Base-by-base conservation (phyloP, 2,797 vertebrate genomes). In the Cynopterus sphinx region DNA sequence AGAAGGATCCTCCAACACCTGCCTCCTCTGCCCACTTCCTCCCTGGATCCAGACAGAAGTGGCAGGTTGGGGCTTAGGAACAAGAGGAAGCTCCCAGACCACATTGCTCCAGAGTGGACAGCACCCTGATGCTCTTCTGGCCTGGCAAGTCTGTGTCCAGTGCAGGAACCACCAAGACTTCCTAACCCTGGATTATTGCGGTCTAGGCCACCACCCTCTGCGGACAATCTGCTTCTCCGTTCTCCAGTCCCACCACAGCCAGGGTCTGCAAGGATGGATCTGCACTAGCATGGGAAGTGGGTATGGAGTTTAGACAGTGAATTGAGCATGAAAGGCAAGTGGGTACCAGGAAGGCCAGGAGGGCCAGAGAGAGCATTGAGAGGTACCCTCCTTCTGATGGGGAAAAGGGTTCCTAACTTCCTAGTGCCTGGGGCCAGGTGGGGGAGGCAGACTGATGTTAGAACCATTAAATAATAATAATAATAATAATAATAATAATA, bases 201-300 rank as follows among this genome's bases (percentile, higher is more conserved):
- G 57, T 7, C 21, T 21, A 33, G 19, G 28, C 5, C 83, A 19
- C 9, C 22, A 10, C 21, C 5, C 10, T 41, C 24, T 53, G 31
- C 2, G 2, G 22, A 68, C 71, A 31, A 12, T 36, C 22, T 33
- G 43, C 6, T 6, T 1, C 33, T 53, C 28, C 39, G 26, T n/a
- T 63, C 16, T 7, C 26, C 7, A 61, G 55, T 2, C 26, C 41
- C 9, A 15, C 28, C 21, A 0, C 0, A 0, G 16, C 0, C 9
- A 19, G 41, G 17, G 61, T 28, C n/a, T 49, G 59, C 19, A 21
- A 59, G 53, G 36, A 31, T 5, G 9, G 53, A 11, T 9, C 33
- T 33, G 57, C 5, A 19, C 8, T 2, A 4, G 39, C 2, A 7
- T 61, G 31, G 65, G 61, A 63, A 36, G 31, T 6, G 41, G 36